These are phyloP conservation scores for Elachura formosa DNA, from an alignment of 2,113 vertebrate species.

Conservation along the genomic window DNA sequence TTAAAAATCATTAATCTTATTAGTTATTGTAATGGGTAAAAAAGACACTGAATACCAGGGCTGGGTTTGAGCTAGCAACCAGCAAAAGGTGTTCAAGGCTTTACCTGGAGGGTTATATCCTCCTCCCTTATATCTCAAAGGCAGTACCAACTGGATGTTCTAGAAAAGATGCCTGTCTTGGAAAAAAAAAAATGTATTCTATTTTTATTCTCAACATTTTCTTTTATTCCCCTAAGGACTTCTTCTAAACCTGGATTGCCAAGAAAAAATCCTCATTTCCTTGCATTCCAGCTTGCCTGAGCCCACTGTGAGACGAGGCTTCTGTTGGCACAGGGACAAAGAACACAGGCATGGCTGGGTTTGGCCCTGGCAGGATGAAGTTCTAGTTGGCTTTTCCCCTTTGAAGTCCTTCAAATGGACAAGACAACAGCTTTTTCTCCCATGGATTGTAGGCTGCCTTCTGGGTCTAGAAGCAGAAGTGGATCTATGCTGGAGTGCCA, in stretches of 20 bases:
- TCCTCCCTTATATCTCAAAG: not conserved
- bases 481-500: not conserved
- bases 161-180: not conserved
- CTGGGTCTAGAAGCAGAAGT: not conserved
- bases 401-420: not conserved
- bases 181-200: not conserved
- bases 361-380: not conserved
- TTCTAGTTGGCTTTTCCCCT: not conserved
- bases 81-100: not conserved
- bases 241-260: not conserved
- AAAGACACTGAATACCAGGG: not conserved
- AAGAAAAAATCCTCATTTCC: not conserved
- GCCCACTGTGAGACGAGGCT: not conserved
- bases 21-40: not conserved
- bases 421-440: not conserved
- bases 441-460: not conserved
- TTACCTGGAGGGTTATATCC: not conserved
- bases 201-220: not conserved
- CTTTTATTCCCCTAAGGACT: not conserved
- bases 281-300: not conserved
- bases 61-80: not conserved
- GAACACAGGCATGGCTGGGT: not conserved
- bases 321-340: not conserved
- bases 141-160: not conserved
- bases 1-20: too few species aligned